Percentiles rank a stretch among this genome's conserved stretches.
Evolutionary conservation across 1,140 invertebrate genomes (phyloP).

Genomic region (Chironomus tepperi): DNA sequence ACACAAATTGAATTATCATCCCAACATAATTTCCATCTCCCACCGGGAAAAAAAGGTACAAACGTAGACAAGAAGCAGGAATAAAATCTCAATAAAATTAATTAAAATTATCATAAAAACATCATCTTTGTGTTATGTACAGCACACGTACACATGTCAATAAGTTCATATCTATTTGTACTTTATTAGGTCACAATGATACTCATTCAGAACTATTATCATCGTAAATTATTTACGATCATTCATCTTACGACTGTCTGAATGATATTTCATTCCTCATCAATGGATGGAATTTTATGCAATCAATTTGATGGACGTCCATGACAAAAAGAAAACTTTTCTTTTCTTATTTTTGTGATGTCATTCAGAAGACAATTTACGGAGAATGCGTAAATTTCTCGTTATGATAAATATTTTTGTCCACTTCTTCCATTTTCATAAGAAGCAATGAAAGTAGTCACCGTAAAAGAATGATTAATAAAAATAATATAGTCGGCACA

Average conservation of each 20-base stretch:
- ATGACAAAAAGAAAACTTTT: not conserved
- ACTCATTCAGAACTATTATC: not conserved
- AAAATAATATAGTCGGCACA: no score
- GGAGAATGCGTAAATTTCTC: no score
- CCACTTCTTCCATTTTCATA: no score
- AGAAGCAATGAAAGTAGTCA: no score
- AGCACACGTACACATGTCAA: not conserved
- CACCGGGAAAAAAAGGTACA: not conserved
- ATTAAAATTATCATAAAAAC: constrained; percentile 1
- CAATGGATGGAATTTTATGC: not conserved
- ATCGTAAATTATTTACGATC: not conserved
- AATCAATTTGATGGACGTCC: not conserved
- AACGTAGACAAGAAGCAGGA: not conserved
- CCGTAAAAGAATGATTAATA: no score
- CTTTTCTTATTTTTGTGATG: no score
- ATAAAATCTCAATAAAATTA: not conserved
- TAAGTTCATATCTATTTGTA: no score
- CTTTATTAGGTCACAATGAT: not conserved
- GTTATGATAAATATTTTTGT: no score
- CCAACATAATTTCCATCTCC: not conserved
- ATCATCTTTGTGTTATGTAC: not conserved
- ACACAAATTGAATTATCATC: no score
- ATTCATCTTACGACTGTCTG: not conserved
- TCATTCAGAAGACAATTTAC: no score
- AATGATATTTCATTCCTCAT: not conserved